These are phyloP conservation scores for Archips xylosteana DNA, from an alignment of 2,888 invertebrate species.

Conservation along the genomic window DNA sequence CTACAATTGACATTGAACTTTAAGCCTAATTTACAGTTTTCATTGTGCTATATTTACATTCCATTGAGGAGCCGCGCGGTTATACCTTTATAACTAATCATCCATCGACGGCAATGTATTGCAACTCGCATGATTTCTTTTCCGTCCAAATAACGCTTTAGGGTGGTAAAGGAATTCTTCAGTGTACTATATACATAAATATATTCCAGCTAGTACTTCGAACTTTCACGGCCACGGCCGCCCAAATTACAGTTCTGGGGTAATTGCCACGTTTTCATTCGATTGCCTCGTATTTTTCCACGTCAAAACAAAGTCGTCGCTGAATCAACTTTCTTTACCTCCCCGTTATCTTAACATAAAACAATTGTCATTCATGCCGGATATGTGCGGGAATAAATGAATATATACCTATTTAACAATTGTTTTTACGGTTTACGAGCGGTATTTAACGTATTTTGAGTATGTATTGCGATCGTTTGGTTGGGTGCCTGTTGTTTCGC, in stretches of 20 bases:
- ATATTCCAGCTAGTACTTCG: neutral
- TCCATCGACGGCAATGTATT: no score
- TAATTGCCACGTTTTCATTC: neutral
- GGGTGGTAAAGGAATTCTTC: no score
- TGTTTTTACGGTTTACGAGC: neutral
- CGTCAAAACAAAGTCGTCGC: neutral
- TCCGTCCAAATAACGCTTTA: no score
- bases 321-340: neutral
- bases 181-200: no score
- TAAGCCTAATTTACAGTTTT: no score
- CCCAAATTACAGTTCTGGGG: neutral
- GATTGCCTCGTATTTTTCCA: neutral
- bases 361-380: neutral
- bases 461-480: neutral
- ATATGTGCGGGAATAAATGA: neutral
- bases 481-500: neutral
- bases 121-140: no score
- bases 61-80: no score
- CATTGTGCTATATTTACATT: no score
- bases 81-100: no score
- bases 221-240: neutral
- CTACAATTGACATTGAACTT: no score
- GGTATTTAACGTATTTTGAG: neutral
- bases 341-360: constrained; percentile 1
- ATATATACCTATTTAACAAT: neutral